A percentile compares a stretch with the other conserved stretches of the same genome.
Conservation (phyloP, 2,113 vertebrate species). For the rat (Rattus norvegicus) region GRCr8 NC_086026.1:64193001-64193500, state of each 20-base stretch:
- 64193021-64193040: neutral
- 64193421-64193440: neutral
- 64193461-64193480: neutral
- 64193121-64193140: neutral
- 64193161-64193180: neutral
- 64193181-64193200: neutral
- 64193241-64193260: neutral
- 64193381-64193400: neutral
- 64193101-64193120: neutral
- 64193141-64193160: neutral
- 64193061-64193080: neutral
- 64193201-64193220: neutral
- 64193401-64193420: neutral
- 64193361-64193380: neutral
- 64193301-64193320: neutral
- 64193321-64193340: neutral
- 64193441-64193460: neutral
- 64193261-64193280: too few relatives aligned
- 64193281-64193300: rapidly evolving
- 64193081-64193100: neutral
- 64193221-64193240: neutral
- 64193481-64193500: neutral
- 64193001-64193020: neutral
- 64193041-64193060: neutral
- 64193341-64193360: neutral